A percentile compares a stretch with the other conserved stretches of the same genome.
Evolutionary conservation across 2,113 vertebrate genomes (phyloP).

Genomic region (Microtus richardsoni): DNA sequence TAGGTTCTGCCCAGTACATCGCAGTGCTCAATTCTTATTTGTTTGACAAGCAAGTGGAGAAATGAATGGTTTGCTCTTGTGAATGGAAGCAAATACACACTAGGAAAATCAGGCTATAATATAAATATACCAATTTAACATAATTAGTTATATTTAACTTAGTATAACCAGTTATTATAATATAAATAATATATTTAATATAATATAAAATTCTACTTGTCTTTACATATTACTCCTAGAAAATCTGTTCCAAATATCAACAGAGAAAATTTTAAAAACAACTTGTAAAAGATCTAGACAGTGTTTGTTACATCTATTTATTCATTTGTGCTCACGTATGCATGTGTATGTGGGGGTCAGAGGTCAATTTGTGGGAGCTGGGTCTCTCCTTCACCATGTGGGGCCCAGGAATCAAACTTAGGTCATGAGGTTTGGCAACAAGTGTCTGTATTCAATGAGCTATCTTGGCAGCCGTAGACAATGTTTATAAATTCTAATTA

Average conservation of each 20-base stretch:
- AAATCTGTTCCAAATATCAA: conserved; percentile 9
- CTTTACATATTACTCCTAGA: background rate
- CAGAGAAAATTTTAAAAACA: background rate
- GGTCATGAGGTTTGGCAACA: background rate
- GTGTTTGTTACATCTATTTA: background rate
- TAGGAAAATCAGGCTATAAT: background rate
- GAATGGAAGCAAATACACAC: background rate
- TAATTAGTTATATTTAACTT: too few relatives aligned
- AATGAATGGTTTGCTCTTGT: conserved; percentile 2
- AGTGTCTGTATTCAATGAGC: background rate
- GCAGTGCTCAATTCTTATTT: background rate
- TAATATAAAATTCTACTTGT: background rate
- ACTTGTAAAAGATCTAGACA: background rate
- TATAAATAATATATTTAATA: background rate
- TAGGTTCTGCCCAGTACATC: background rate
- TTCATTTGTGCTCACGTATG: background rate
- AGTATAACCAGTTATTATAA: too few relatives aligned
- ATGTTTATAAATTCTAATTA: background rate
- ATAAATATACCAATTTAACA: background rate
- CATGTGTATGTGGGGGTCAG: background rate
- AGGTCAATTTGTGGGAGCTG: background rate
- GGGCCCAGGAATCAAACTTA: background rate
- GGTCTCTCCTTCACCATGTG: background rate
- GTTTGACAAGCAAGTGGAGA: background rate
- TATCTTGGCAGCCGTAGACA: background rate